These are phyloP conservation scores for Acrobasis consociella DNA, from an alignment of 2,888 invertebrate species.

Conservation along the genomic window DNA sequence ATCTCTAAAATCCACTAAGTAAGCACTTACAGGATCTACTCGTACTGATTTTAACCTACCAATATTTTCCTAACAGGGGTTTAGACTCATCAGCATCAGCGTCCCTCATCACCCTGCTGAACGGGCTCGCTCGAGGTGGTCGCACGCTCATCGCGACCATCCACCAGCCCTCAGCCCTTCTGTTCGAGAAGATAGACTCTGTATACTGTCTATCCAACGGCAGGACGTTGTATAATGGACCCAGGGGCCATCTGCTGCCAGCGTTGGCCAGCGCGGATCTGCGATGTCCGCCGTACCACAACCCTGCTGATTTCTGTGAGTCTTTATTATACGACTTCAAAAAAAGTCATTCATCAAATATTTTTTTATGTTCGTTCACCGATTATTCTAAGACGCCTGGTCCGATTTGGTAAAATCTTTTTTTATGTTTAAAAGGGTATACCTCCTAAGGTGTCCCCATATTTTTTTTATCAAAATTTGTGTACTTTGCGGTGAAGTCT, in stretches of 20 bases:
- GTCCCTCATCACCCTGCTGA: slow-evolving; percentile 91
- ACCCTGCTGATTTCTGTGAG: slow-evolving; percentile 97
- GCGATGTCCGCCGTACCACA: slow-evolving; percentile 95
- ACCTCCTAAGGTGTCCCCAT: no score
- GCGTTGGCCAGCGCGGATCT: slow-evolving; percentile 89
- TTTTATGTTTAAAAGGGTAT: no score
- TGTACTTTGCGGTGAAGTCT: no score
- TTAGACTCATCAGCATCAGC: slow-evolving; percentile 94
- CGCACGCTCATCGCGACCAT: slow-evolving; percentile 96
- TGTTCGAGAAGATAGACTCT: slow-evolving; percentile 96
- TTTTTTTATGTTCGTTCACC: no score
- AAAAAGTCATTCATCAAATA: no score
- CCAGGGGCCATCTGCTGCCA: slow-evolving; percentile 87
- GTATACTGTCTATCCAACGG: slow-evolving; percentile 93
- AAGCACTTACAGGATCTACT: no score
- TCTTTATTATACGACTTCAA: slow-evolving; percentile 44
- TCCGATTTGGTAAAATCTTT: no score
- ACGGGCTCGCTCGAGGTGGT: slow-evolving; percentile 91
- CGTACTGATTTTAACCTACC: no score
- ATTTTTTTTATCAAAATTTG: no score
- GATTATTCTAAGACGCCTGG: no score
- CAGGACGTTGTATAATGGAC: slow-evolving; percentile 92
- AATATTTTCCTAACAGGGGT: slow-evolving; percentile 84
- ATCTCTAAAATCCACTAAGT: no score
- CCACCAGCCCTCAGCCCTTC: slow-evolving; percentile 95